Evolutionary conservation across 2,888 invertebrate genomes (phyloP), one percentile per base, ranked within the genome.

Genomic region (Lottia gigantea): DNA sequence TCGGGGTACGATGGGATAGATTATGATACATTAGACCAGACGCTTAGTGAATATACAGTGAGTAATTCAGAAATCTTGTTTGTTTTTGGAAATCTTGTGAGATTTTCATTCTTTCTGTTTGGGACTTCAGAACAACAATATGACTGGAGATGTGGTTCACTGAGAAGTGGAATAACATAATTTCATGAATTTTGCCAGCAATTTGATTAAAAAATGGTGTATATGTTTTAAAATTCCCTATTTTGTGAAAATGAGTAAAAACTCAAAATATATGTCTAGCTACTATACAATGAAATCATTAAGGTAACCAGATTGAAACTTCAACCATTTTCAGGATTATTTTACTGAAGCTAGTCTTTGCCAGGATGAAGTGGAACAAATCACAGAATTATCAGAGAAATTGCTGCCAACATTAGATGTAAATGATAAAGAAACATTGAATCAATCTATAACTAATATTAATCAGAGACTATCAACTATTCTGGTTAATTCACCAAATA

Each of bases 1-100:
- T 92, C 93, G 83, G 93, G 93, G 19, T 94, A 94, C 83, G 93
- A 94, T 76, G 96, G 96, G 16, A 93, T 96, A 8, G 95, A 97
- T 87, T 96, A 95, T 84, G 94, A 94, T 80, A 95, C 95, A 78
- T 93, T 96, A 12, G 90, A 93, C 65, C 91, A 92, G 11, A 95
- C 95, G 83, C 90, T 97, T 31, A 94, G 95, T 84, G 95, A 95
- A 82, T 95, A 95, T 85, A 95, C 95, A 89, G 91, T 91, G 80
- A 75, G 74, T 71, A 31, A 40, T 8, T 40, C 40, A 8, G 40
- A 40, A 31, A 40, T 40, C 40, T 40, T 40, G 1, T 40, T 40
- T 6, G 31, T 31, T 31, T 31, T 31, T 2, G 31, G 31, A 31
- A 4, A 31, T 31, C 31, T 31, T 2, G 2, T 31, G 31, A 31